Evolutionary conservation across 2,113 vertebrate species (phyloP).

Genomic region (Mus pahari): DNA sequence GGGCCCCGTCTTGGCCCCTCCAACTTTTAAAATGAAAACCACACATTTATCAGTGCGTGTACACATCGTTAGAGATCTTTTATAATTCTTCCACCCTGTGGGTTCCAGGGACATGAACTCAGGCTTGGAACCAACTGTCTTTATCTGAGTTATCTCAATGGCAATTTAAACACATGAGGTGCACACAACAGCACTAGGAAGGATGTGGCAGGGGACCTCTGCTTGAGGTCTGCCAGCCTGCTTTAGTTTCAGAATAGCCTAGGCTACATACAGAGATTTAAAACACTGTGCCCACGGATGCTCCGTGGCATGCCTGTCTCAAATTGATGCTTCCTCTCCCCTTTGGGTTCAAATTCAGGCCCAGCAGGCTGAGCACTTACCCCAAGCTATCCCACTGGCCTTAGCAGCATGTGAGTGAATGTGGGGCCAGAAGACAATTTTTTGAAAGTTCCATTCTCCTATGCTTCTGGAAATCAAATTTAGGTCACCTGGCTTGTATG

Average conservation of each 20-base stretch:
- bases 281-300: not conserved
- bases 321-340: too few species aligned
- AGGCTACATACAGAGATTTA: too few species aligned
- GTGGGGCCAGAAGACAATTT: not conserved
- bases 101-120: not conserved
- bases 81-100: not conserved
- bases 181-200: not conserved
- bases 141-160: not conserved
- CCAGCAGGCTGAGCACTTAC: not conserved
- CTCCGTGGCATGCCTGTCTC: not conserved
- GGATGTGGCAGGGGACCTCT: not conserved
- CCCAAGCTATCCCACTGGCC: not conserved
- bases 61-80: not conserved
- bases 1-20: too few species aligned
- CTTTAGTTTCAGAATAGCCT: not conserved
- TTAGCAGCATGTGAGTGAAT: not conserved
- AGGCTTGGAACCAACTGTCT: too few species aligned
- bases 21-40: not conserved
- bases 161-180: not conserved
- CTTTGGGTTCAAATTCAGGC: not conserved
- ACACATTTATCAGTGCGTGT: not conserved
- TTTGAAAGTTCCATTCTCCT: not conserved
- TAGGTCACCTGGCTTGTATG: not conserved
- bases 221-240: not conserved
- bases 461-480: not conserved